Percentiles rank a stretch among this genome's conserved stretches.
These are phyloP conservation scores for Noctua fimbriata DNA, from an alignment of 2,888 invertebrate species.

Conservation along the genomic window DNA sequence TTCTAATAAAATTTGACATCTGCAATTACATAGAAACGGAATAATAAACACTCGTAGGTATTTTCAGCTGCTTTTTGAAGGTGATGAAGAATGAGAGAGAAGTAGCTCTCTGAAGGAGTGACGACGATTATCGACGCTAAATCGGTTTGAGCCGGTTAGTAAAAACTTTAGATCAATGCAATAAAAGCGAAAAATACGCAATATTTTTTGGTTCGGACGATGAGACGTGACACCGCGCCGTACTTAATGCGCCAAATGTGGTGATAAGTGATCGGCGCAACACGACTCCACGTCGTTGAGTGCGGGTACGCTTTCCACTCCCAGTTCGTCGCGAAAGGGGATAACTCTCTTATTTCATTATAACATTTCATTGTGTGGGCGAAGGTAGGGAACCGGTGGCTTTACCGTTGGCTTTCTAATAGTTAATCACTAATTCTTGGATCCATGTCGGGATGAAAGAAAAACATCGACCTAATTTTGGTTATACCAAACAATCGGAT, in stretches of 20 bases:
- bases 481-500: background rate
- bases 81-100: background rate
- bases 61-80: background rate
- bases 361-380: background rate
- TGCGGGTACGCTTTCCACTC: background rate
- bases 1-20: slow-evolving; percentile 25
- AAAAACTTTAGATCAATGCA: background rate
- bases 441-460: background rate
- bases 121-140: background rate
- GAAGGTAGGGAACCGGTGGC: background rate
- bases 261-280: background rate
- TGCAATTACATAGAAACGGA: background rate
- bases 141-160: background rate
- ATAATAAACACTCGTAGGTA: background rate
- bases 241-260: background rate
- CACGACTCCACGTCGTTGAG: background rate
- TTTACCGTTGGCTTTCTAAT: background rate
- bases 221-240: background rate
- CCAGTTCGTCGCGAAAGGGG: background rate
- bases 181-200: background rate
- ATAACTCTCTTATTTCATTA: background rate
- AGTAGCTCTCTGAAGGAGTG: too few species aligned
- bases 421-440: background rate
- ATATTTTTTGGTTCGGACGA: background rate
- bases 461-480: background rate